These are phyloP conservation scores for Pomacea canaliculata DNA, from an alignment of 2,888 invertebrate species.

Conservation along the genomic window DNA sequence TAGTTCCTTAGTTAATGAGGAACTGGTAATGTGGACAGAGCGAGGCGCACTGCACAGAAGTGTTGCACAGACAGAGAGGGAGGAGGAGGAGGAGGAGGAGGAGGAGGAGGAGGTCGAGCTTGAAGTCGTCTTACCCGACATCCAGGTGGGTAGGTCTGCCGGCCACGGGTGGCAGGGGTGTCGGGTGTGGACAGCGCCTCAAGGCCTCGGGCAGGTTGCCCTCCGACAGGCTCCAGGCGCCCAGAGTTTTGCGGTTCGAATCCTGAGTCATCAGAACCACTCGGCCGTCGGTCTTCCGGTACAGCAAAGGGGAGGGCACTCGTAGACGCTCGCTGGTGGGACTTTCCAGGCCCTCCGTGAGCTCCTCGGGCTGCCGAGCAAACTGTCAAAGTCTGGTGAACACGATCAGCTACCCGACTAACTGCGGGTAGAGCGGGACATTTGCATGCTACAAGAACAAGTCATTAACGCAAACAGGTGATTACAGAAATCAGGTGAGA, in stretches of 20 bases:
- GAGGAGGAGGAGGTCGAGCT: too few species aligned
- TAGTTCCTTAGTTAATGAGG: too few species aligned
- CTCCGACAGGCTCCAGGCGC: conserved; percentile 21
- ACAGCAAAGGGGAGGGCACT: conserved; percentile 17
- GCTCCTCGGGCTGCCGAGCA: too few species aligned
- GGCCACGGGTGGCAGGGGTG: background rate
- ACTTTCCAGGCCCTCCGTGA: too few species aligned
- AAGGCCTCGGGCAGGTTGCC: conserved; percentile 19
- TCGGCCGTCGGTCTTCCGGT: conserved; percentile 15
- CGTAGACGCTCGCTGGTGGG: background rate
- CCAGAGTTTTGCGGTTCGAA: conserved; percentile 9
- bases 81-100: too few species aligned
- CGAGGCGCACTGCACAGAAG: too few species aligned
- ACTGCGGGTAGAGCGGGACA: too few species aligned
- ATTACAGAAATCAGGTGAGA: background rate
- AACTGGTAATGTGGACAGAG: too few species aligned
- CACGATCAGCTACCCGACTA: too few species aligned
- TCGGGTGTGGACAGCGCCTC: background rate
- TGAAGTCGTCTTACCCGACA: background rate
- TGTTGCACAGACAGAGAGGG: too few species aligned
- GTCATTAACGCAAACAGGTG: background rate
- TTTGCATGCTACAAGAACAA: too few species aligned
- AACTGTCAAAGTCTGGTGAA: too few species aligned
- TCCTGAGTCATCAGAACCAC: conserved; percentile 20
- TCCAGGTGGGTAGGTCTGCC: conserved; percentile 11